These are phyloP conservation scores for Leptarthrus brevirostris DNA, from an alignment of 2,888 invertebrate species.

Conservation along the genomic window DNA sequence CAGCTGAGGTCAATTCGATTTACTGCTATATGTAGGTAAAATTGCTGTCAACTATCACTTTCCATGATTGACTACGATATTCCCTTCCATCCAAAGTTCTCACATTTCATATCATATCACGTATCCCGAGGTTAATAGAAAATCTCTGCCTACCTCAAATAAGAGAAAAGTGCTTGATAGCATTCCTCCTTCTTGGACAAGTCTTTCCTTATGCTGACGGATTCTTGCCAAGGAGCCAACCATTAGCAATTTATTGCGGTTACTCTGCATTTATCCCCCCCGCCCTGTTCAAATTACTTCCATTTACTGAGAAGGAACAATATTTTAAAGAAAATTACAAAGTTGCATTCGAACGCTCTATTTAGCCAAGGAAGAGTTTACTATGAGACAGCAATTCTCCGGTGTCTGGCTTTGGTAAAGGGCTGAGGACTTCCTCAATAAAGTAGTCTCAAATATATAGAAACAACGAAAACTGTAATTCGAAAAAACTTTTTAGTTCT, in stretches of 20 bases:
- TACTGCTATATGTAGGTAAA: conserved; percentile 31
- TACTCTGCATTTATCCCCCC: too few species aligned
- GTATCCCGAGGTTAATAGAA: conserved; percentile 30
- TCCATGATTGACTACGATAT: conserved; percentile 33
- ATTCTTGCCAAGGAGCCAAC: background rate
- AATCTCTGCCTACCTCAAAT: conserved; percentile 12
- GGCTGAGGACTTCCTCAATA: too few species aligned
- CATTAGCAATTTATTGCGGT: conserved; percentile 15
- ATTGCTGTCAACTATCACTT: conserved; percentile 38
- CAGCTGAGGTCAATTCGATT: conserved; percentile 42
- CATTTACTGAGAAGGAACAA: too few species aligned
- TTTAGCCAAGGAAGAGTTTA: too few species aligned
- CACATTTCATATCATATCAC: conserved; percentile 18
- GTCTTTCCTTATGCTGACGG: background rate
- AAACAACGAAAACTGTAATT: too few species aligned
- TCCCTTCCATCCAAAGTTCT: conserved; percentile 20
- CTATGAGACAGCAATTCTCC: too few species aligned
- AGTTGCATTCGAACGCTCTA: too few species aligned
- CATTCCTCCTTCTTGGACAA: background rate
- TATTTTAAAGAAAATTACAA: too few species aligned
- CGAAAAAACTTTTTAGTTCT: too few species aligned
- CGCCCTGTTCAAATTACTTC: too few species aligned
- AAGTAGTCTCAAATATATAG: too few species aligned
- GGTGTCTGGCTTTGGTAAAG: too few species aligned
- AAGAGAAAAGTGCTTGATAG: background rate